phyloP scores from a whole-genome alignment of 1,140 invertebrate genomes.

The Scaptomyza hsui region DNA sequence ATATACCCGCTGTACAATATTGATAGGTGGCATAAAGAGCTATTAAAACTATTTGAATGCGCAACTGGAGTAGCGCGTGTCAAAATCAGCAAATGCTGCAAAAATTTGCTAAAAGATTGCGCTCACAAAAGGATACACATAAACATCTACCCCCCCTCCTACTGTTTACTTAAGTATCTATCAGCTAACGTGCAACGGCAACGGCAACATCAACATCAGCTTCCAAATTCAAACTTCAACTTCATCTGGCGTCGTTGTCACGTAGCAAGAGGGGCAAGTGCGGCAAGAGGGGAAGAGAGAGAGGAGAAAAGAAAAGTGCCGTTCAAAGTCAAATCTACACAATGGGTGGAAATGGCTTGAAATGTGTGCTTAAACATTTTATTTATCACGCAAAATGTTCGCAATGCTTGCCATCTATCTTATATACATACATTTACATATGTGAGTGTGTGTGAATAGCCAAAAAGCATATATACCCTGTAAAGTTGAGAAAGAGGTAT shows the following conservation, averaged over 20 bases:
- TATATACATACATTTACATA: slow-evolving; percentile 19
- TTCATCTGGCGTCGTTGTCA: slow-evolving; percentile 50
- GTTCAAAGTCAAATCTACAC: slow-evolving; percentile 78
- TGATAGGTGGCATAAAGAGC: slow-evolving; percentile 6
- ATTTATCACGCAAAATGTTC: slow-evolving; percentile 78
- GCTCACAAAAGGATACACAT: slow-evolving; percentile 51
- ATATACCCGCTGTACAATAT: not conserved
- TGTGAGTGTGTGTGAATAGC: slow-evolving; percentile 20
- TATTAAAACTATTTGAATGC: slow-evolving; percentile 21
- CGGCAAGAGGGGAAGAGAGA: not conserved
- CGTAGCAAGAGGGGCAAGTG: slow-evolving; percentile 37
- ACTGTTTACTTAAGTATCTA: not conserved
- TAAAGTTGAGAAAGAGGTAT: not conserved
- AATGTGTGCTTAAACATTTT: slow-evolving; percentile 82
- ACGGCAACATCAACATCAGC: slow-evolving; percentile 40
- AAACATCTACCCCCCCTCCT: slow-evolving; percentile 1
- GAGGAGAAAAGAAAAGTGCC: slow-evolving; percentile 10
- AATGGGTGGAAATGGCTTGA: slow-evolving; percentile 69
- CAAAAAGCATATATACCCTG: slow-evolving; percentile 44
- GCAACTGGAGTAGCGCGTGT: slow-evolving; percentile 47
- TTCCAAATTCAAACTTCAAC: slow-evolving; percentile 36
- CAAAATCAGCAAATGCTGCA: slow-evolving; percentile 74
- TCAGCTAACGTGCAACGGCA: slow-evolving; percentile 9
- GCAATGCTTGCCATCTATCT: slow-evolving; percentile 46
- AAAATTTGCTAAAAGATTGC: slow-evolving; percentile 53